Conservation (phyloP, 2,888 invertebrate species). For the Pantelozetes paolii region DNA sequence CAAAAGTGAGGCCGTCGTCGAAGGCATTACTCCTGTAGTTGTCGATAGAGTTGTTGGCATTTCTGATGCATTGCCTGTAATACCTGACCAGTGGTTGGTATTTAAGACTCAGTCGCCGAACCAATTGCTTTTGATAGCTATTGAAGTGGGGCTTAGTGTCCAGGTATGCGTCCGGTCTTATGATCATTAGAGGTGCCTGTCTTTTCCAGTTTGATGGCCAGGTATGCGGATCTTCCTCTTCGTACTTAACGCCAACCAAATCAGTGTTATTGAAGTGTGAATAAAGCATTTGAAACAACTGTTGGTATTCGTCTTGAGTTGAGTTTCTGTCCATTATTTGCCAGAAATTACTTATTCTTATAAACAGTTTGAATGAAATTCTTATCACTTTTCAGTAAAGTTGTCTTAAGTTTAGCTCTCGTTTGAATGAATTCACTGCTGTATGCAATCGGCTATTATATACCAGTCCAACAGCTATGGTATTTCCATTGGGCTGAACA, state of each 20-base stretch:
- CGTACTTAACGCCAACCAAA: constrained; percentile 7
- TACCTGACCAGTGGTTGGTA: constrained; percentile 28
- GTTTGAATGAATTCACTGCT: neutral
- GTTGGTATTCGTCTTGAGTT: neutral
- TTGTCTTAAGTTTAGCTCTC: neutral
- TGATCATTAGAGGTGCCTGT: constrained; percentile 34
- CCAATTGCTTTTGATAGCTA: constrained; percentile 29
- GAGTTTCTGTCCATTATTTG: neutral
- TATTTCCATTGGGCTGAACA: neutral
- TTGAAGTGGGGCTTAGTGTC: constrained; percentile 15
- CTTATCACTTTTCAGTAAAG: neutral
- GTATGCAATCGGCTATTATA: neutral
- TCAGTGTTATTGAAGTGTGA: neutral
- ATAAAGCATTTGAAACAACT: constrained; percentile 26
- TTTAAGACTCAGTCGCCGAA: constrained; percentile 17
- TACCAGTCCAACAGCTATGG: neutral
- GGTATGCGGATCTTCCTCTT: constrained; percentile 25
- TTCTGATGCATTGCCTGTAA: neutral
- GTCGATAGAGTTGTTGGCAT: neutral
- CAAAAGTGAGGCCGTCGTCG: neutral
- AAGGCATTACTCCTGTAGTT: too few species aligned
- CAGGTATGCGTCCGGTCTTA: constrained; percentile 22
- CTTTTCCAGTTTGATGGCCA: constrained; percentile 41
- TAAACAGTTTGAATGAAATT: neutral
- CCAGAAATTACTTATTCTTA: neutral